Evolutionary conservation across 2,113 vertebrate species (phyloP).

Genomic region (Otolemur garnettii): DNA sequence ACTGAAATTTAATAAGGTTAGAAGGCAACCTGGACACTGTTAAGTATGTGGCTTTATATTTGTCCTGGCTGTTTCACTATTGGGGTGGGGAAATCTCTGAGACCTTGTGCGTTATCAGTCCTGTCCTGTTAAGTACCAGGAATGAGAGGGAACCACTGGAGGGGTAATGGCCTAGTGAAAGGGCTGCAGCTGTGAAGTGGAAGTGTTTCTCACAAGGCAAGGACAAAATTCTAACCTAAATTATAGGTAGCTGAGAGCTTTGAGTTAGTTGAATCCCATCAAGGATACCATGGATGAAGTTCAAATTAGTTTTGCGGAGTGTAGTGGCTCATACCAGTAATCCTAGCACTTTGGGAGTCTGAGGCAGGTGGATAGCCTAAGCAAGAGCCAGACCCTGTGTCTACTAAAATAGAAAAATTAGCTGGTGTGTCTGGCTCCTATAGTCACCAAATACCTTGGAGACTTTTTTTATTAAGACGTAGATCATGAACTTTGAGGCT

Average conservation of each 20-base stretch:
- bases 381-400: too few species aligned
- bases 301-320: too few species aligned
- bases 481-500: too few species aligned
- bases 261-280: not conserved
- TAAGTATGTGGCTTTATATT: not conserved
- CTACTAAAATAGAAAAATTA: too few species aligned
- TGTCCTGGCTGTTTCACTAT: not conserved
- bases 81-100: not conserved
- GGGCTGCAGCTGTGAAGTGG: not conserved
- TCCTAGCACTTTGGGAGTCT: too few species aligned
- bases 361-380: too few species aligned
- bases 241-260: not conserved
- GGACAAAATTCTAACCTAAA: not conserved
- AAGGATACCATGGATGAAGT: accelerated
- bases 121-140: not conserved
- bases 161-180: not conserved
- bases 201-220: not conserved
- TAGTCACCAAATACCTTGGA: too few species aligned
- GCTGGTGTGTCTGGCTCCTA: too few species aligned
- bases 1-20: too few species aligned
- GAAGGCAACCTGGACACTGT: not conserved
- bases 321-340: too few species aligned
- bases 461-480: too few species aligned
- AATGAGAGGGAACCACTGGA: not conserved
- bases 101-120: accelerated